These are phyloP conservation scores for Osmerus eperlanus DNA, from an alignment of 2,113 vertebrate species.

Conservation along the genomic window DNA sequence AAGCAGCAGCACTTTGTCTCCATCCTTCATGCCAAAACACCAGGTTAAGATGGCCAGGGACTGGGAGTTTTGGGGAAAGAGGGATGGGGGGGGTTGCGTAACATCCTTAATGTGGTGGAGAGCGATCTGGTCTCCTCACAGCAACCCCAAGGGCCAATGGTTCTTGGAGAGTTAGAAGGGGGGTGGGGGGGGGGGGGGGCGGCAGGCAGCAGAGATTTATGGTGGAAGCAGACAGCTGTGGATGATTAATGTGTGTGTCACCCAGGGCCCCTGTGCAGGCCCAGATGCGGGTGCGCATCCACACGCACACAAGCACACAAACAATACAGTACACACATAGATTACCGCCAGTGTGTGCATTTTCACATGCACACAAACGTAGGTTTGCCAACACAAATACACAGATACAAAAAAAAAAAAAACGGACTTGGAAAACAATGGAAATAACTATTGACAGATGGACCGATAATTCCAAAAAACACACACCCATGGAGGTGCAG, in stretches of 20 bases:
- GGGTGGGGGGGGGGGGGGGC: background rate
- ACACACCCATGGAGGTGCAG: background rate
- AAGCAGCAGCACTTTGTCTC: no score
- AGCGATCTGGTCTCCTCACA: background rate
- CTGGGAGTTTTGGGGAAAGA: no score
- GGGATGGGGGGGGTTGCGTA: no score
- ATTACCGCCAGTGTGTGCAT: no score
- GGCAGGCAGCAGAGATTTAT: conserved; percentile 30
- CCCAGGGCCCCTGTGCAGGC: conserved; percentile 5
- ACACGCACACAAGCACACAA: background rate
- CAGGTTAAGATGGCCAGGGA: no score
- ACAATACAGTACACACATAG: background rate
- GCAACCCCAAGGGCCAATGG: conserved; percentile 12
- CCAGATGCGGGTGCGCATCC: background rate
- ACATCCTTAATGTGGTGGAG: background rate
- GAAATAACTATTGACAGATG: background rate
- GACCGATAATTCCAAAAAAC: background rate
- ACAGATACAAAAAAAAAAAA: background rate
- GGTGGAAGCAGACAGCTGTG: conserved; percentile 19
- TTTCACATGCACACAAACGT: conserved; percentile 3
- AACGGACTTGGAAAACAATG: background rate
- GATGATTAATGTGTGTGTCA: conserved; percentile 30
- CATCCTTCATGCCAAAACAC: no score
- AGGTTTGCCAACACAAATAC: conserved; percentile 7
- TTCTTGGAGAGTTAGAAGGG: conserved; percentile 18